Conservation (phyloP, 2,797 vertebrate species). For the Gambelia wislizenii region DNA sequence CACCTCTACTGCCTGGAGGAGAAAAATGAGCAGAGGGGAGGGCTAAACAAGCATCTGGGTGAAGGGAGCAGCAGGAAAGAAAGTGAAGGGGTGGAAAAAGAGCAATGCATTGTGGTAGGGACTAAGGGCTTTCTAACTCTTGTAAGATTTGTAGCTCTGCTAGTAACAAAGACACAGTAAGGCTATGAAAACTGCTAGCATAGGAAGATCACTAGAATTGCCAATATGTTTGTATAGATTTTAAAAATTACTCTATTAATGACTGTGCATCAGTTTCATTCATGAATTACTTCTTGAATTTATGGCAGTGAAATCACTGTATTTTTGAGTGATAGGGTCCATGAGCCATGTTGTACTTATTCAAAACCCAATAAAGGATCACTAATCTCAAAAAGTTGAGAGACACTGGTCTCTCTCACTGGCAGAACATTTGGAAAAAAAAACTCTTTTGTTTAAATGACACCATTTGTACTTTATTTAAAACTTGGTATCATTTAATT, state of each 20-base stretch:
- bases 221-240: neutral
- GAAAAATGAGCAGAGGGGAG: neutral
- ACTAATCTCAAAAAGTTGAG: neutral
- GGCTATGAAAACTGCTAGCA: neutral
- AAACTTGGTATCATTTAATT: conserved; percentile 76
- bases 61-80: neutral
- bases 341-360: neutral
- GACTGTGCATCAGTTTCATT: neutral
- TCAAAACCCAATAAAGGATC: neutral
- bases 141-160: neutral
- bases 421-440: conserved; percentile 56
- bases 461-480: conserved; percentile 74
- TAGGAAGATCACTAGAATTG: neutral
- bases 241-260: neutral
- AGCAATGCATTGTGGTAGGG: neutral
- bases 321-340: neutral
- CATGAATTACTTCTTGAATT: neutral
- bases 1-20: neutral
- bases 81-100: neutral
- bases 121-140: neutral
- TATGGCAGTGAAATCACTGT: neutral
- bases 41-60: neutral
- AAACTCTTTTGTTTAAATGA: conserved; percentile 45
- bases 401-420: neutral
- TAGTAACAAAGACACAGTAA: neutral